Evolutionary conservation across 2,888 invertebrate genomes (phyloP), one percentile per base, ranked within the genome.

Genomic region (Aplocera efformata): DNA sequence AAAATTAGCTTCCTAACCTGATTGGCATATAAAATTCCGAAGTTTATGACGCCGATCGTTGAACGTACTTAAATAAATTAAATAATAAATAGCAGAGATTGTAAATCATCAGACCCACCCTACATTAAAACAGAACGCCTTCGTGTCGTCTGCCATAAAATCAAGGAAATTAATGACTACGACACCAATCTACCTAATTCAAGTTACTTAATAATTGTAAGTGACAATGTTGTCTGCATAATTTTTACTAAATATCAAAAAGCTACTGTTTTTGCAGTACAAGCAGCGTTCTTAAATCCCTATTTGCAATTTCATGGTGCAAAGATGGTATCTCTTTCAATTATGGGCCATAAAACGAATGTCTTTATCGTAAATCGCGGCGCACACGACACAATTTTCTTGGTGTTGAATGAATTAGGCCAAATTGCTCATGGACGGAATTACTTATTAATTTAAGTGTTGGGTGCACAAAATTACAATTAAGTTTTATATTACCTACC

Each of bases 281-380:
- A 28, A 36, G 32, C 22, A 31, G 39, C 35, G 32, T 33, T 35
- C 22, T 22, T 22, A 45, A 41, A 36, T 10, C 32, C 32, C 34
- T 26, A 24, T 41, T 45, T 40, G 45, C 45, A 41, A 45, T 40
- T 45, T 36, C 45, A 36, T 45, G 45, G 40, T 40, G 40, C 45
- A 36, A 32, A 45, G 45, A 45, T 45, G 45, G 21, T 45, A 45
- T 45, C 45, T 45, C 22, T 33, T 32, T 35, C 45, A 45, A 45
- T 45, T 45, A 45, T 45, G 45, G 45, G 36, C 45, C 32, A 45
- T 45, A 45, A 45, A 45, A 45, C 36, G 45, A 45, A 40, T 45
- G 45, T 36, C 40, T 32, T 40, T 40, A 45, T 45, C 45, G 45
- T 45, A 45, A 45, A 45, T 45, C 45, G 40, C 10, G 32, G 13